phyloP scores from a whole-genome alignment of 2,797 vertebrate genomes.

The Syndactyla subalaris region DNA sequence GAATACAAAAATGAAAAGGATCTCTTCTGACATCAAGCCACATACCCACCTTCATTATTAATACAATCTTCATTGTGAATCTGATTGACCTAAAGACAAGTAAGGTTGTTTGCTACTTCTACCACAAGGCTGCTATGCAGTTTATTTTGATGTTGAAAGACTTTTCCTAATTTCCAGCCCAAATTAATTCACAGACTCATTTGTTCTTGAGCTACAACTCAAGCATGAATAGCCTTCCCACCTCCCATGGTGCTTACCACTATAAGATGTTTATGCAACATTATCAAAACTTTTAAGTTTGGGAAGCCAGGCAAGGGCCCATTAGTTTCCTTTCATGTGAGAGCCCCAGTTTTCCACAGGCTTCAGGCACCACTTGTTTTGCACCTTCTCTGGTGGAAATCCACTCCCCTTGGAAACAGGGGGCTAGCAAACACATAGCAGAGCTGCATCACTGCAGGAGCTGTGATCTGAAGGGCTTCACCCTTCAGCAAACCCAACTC shows the following conservation, averaged over 20 bases:
- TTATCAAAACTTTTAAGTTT: background rate
- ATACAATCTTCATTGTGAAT: background rate
- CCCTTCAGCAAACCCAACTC: background rate
- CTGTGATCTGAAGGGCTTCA: background rate
- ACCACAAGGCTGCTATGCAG: background rate
- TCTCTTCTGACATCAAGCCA: background rate
- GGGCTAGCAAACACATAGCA: accelerated
- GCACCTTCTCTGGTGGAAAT: background rate
- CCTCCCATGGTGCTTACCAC: background rate
- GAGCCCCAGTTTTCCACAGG: background rate
- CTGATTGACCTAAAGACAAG: background rate
- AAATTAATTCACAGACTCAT: background rate
- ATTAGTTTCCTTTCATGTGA: background rate
- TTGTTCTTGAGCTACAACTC: background rate
- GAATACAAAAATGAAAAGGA: background rate
- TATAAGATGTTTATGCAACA: background rate
- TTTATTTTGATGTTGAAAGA: background rate
- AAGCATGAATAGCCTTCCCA: background rate
- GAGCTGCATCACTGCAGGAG: background rate
- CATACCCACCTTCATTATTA: background rate
- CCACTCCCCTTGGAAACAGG: background rate
- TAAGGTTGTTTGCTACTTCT: background rate
- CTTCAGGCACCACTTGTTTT: background rate
- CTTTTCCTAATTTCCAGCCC: background rate
- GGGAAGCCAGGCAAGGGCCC: background rate